Conservation (phyloP, 2,888 invertebrate genomes). For the Drosophila dives region DNA sequence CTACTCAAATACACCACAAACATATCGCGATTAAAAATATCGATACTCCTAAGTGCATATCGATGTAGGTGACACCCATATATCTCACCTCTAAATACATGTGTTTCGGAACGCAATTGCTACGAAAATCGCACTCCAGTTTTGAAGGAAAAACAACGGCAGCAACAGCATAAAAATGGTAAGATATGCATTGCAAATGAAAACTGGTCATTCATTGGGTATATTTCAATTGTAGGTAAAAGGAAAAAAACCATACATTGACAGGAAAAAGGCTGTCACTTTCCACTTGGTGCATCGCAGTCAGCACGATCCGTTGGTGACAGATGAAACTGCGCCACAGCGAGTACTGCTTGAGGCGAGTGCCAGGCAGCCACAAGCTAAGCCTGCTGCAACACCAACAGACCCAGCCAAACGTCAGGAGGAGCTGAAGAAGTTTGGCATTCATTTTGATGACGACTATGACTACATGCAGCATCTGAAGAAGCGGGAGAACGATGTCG, state of each 20-base stretch:
- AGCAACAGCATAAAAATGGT: conserved; percentile 33
- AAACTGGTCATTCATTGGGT: background rate
- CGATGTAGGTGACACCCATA: background rate
- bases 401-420: conserved; percentile 87
- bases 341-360: conserved; percentile 90
- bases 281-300: conserved; percentile 97
- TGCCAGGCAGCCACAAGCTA: conserved; percentile 59
- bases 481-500: conserved; percentile 80
- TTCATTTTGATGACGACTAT: conserved; percentile 97
- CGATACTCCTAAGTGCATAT: conserved; percentile 3
- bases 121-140: background rate
- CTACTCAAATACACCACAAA: background rate
- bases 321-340: conserved; percentile 95
- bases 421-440: conserved; percentile 93
- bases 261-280: conserved; percentile 95
- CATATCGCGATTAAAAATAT: conserved; percentile 15
- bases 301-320: conserved; percentile 95
- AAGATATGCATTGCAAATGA: background rate
- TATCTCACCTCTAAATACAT: conserved; percentile 53
- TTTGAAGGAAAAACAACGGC: conserved; percentile 3
- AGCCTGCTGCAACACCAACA: conserved; percentile 64
- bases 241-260: conserved; percentile 89
- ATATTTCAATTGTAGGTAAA: conserved; percentile 72
- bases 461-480: conserved; percentile 96
- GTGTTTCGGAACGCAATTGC: conserved; percentile 40